Evolutionary conservation across 2,888 invertebrate species (phyloP).

Genomic region (Eucera pruinosa): DNA sequence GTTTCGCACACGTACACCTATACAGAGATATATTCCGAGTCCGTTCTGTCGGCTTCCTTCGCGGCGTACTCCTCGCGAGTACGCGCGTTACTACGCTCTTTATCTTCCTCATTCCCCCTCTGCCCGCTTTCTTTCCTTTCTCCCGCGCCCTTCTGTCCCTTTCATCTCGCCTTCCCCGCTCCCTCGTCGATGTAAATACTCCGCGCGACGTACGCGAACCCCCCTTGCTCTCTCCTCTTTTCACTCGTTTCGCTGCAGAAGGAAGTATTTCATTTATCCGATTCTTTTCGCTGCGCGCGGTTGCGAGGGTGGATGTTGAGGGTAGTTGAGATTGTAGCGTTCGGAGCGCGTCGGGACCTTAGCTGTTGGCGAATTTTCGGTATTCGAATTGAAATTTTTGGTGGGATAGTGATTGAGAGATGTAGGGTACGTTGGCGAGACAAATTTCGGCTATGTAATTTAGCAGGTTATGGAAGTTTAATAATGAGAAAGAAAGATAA

Average conservation of each 20-base stretch:
- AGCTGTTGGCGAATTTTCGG: no score
- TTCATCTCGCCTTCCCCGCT: constrained; percentile 26
- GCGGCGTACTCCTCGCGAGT: constrained; percentile 28
- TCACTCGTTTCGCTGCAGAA: neutral
- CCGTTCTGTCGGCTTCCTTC: constrained; percentile 19
- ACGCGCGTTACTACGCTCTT: constrained; percentile 29
- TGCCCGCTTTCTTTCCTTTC: constrained; percentile 26
- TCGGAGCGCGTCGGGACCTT: no score
- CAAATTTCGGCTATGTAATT: no score
- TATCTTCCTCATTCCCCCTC: constrained; percentile 33
- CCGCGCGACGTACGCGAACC: constrained; percentile 29
- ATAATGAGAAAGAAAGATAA: no score
- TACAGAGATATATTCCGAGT: neutral
- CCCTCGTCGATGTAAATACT: constrained; percentile 35
- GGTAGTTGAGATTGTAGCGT: no score
- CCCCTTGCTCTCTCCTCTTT: neutral
- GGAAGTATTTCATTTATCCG: neutral
- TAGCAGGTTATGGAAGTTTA: no score
- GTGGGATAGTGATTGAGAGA: no score
- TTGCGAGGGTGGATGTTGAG: no score
- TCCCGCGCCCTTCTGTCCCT: constrained; percentile 30
- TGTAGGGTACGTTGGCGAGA: no score
- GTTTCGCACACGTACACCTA: constrained; percentile 20
- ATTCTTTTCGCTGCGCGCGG: no score
- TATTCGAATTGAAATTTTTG: no score